Conservation (phyloP, 2,113 vertebrate species). For the Gymnarchus niloticus region DNA sequence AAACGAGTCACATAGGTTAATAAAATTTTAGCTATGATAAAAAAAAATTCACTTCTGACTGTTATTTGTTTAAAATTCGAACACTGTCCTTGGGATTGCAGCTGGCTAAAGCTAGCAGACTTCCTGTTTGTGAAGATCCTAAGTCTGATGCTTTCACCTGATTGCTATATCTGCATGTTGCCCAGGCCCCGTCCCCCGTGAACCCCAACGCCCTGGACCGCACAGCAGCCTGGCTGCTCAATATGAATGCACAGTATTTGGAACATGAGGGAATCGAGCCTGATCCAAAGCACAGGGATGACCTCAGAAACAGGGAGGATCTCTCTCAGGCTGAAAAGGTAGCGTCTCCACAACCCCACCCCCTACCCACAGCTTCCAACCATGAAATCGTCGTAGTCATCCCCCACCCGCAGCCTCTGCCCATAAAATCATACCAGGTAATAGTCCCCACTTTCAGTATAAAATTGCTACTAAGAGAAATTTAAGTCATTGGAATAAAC, state of each 20-base stretch:
- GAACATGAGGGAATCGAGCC: conserved; percentile 90
- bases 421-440: no score
- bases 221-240: conserved; percentile 98
- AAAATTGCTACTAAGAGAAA: background rate
- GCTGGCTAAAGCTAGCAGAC: background rate
- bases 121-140: background rate
- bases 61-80: background rate
- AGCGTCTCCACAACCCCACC: conserved; percentile 51
- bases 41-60: background rate
- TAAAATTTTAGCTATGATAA: background rate
- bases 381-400: conserved; percentile 34
- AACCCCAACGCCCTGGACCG: conserved; percentile 98
- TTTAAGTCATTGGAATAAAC: background rate
- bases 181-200: conserved; percentile 96
- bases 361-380: background rate
- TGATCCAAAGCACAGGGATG: conserved; percentile 82
- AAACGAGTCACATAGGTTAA: background rate
- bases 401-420: background rate
- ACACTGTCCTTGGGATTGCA: background rate
- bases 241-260: conserved; percentile 97
- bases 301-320: conserved; percentile 90
- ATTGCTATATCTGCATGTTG: no score
- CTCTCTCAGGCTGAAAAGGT: conserved; percentile 97
- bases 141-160: background rate
- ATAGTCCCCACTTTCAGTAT: background rate